Percentiles rank a stretch among this genome's conserved stretches.
These are phyloP conservation scores for Prinia subflava DNA, from an alignment of 2,113 vertebrate species.

Conservation along the genomic window DNA sequence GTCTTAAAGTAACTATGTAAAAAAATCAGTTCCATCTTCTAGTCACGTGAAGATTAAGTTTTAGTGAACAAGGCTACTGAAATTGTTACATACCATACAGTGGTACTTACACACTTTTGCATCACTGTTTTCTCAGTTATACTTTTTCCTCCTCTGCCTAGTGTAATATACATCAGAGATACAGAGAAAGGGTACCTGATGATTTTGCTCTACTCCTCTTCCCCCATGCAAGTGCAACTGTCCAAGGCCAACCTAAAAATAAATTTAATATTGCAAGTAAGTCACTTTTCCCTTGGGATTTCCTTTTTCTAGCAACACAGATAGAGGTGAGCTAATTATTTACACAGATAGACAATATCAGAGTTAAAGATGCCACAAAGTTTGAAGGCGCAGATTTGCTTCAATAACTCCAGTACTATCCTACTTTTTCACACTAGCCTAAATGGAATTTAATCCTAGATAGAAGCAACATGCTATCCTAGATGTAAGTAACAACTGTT, in stretches of 20 bases:
- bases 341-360: not conserved
- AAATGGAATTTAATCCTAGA: not conserved
- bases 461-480: not conserved
- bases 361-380: not conserved
- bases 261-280: not conserved
- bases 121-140: not conserved
- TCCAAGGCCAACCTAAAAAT: conserved; percentile 89
- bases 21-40: not conserved
- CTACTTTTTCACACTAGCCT: not conserved
- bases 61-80: not conserved
- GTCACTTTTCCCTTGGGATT: not conserved
- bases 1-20: not conserved
- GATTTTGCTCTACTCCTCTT: conserved; percentile 96
- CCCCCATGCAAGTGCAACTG: conserved; percentile 96
- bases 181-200: conserved; percentile 79
- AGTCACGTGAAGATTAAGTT: not conserved
- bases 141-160: not conserved
- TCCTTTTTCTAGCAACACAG: not conserved
- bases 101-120: not conserved
- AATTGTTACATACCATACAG: not conserved
- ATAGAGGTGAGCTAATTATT: not conserved
- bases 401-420: not conserved
- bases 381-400: not conserved
- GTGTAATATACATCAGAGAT: not conserved
- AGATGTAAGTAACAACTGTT: not conserved